Base-by-base conservation (phyloP, 2,797 vertebrate species). In the Rhinophrynus dorsalis region DNA sequence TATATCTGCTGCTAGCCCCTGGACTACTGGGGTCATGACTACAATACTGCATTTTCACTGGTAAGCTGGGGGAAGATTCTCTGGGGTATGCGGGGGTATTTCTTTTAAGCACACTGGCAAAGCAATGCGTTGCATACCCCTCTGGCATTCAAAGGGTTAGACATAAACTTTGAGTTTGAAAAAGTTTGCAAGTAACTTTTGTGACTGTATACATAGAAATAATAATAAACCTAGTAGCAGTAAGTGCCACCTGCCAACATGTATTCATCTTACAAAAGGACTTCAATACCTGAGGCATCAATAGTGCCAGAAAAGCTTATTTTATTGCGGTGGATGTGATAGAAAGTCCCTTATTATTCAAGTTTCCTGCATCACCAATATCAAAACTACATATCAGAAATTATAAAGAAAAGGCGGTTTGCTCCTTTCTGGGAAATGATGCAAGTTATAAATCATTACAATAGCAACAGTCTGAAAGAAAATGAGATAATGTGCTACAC, bases 391-490 rank as follows among this genome's bases (percentile, higher is more conserved):
- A 68, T 15, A 62, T 55, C 37, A 69, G 47, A 60, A 68, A 68
- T 54, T 29, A 24, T 54, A 45, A 62, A 62, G 48, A 55, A 63
- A 52, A 44, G 48, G 17, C 15, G 23, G 27, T 13, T 55, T 42
- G 29, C 21, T 63, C 57, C 37, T 51, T 33, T 62, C 56, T 69
- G 35, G 37, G 38, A 44, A 62, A 32, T 61, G 55, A 51, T 40
- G 27, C 38, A 20, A 30, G 44, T 40, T 55, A 69, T 69, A 37
- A 62, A 69, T 69, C 59, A 70, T 62, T 48, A 37, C 21, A 71
- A 48, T n/a, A 47, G 50, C 11, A 3, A 29, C 26, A 20, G 12
- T 13, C 42, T 38, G 45, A 40, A 59, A 56, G 63, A 68, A 35
- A 45, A 9, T 48, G 23, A 35, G 47, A 71, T 56, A 47, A 71